Conservation (phyloP, 2,113 vertebrate genomes). For the Poeciliopsis occidentalis region DNA sequence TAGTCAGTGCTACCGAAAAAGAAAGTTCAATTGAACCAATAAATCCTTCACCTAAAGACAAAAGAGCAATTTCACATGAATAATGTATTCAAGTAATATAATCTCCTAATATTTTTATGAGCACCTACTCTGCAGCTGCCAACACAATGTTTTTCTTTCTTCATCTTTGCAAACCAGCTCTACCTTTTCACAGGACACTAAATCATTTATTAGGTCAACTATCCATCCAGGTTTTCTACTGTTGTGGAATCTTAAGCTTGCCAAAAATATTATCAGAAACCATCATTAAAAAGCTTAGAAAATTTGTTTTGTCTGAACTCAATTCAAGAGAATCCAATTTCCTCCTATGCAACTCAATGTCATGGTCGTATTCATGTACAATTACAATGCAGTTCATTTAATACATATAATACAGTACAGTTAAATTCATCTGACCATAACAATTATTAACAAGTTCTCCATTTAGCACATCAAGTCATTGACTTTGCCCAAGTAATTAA, state of each 20-base stretch:
- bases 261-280: no score
- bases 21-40: conserved; percentile 67
- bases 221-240: conserved; percentile 33
- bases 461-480: no score
- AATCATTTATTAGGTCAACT: conserved; percentile 56
- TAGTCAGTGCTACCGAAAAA: conserved; percentile 39
- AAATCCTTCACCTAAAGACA: conserved; percentile 68
- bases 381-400: no score
- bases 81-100: conserved; percentile 65
- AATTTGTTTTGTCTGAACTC: background rate
- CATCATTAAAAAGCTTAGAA: no score
- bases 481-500: no score
- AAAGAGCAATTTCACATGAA: conserved; percentile 59
- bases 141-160: conserved; percentile 45
- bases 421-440: no score
- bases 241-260: conserved; percentile 18
- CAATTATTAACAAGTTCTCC: no score
- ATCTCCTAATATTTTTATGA: conserved; percentile 64
- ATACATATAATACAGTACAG: no score
- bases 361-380: no score
- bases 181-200: conserved; percentile 36
- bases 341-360: no score
- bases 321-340: background rate
- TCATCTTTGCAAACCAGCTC: conserved; percentile 27
- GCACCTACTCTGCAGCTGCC: conserved; percentile 59